Evolutionary conservation across 2,888 invertebrate species (phyloP).

Genomic region (Tenthredo mesomela): DNA sequence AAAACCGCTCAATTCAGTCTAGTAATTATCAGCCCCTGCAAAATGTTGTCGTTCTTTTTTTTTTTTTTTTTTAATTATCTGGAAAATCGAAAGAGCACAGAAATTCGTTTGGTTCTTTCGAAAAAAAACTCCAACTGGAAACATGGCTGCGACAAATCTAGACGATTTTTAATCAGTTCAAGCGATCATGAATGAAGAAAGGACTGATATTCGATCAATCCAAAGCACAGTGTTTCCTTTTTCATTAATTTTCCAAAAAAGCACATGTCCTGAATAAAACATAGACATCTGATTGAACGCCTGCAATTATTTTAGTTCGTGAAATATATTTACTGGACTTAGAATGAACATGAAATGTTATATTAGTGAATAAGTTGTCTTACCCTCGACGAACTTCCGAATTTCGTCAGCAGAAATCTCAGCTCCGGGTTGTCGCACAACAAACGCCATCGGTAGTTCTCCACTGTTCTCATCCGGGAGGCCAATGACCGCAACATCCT

Average conservation of each 20-base stretch:
- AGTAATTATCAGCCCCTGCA: background rate
- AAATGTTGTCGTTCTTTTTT: no score
- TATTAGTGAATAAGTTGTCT: conserved; percentile 48
- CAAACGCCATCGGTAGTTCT: conserved; percentile 88
- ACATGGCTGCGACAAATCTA: no score
- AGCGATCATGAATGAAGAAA: background rate
- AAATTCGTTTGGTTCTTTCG: no score
- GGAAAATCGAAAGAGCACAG: background rate
- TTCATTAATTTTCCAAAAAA: background rate
- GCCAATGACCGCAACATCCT: conserved; percentile 91
- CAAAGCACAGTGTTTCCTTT: background rate
- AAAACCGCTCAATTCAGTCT: background rate
- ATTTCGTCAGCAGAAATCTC: conserved; percentile 81
- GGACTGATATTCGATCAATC: background rate
- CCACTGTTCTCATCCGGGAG: conserved; percentile 86
- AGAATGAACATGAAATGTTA: background rate
- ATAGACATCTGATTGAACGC: background rate
- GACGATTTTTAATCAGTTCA: no score
- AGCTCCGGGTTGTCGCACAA: conserved; percentile 82
- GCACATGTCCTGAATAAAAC: background rate
- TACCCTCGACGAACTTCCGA: conserved; percentile 76
- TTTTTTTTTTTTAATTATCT: background rate
- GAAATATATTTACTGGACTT: background rate
- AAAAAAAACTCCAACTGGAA: no score
- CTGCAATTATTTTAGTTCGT: background rate